A percentile compares a stretch with the other conserved stretches of the same genome.
These are phyloP conservation scores for Drosophila aldrichi DNA, from an alignment of 2,888 invertebrate species.

Conservation along the genomic window DNA sequence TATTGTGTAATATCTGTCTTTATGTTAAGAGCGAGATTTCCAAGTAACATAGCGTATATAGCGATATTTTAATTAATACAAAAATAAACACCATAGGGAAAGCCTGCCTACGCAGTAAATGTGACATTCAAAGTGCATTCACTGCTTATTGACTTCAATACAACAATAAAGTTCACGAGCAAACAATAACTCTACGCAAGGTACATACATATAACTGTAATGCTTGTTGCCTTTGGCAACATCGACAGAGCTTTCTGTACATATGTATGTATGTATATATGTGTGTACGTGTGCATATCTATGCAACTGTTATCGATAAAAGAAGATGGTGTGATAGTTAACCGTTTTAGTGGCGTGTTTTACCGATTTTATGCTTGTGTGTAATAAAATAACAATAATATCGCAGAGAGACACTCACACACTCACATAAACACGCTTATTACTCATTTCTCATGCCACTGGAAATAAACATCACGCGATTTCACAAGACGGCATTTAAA, in stretches of 20 bases:
- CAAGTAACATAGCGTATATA: background rate
- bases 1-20: conserved; percentile 4
- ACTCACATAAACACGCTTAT: conserved; percentile 23
- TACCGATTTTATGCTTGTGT: conserved; percentile 21
- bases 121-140: conserved; percentile 27
- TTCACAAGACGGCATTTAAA: conserved; percentile 25
- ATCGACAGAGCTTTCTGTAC: conserved; percentile 1
- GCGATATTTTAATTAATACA: background rate
- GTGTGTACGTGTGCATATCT: background rate
- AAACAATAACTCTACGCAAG: conserved; percentile 19
- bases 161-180: conserved; percentile 41
- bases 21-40: background rate
- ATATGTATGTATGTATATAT: background rate
- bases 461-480: conserved; percentile 71
- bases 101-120: background rate
- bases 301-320: conserved; percentile 48
- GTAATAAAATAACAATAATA: conserved; percentile 53
- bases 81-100: background rate
- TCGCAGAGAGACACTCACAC: conserved; percentile 5
- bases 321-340: conserved; percentile 40
- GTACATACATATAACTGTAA: conserved; percentile 11
- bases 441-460: conserved; percentile 54
- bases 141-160: conserved; percentile 14
- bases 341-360: conserved; percentile 63
- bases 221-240: background rate